Evolutionary conservation across 2,888 invertebrate genomes (phyloP).

Genomic region (Melanchra persicariae): DNA sequence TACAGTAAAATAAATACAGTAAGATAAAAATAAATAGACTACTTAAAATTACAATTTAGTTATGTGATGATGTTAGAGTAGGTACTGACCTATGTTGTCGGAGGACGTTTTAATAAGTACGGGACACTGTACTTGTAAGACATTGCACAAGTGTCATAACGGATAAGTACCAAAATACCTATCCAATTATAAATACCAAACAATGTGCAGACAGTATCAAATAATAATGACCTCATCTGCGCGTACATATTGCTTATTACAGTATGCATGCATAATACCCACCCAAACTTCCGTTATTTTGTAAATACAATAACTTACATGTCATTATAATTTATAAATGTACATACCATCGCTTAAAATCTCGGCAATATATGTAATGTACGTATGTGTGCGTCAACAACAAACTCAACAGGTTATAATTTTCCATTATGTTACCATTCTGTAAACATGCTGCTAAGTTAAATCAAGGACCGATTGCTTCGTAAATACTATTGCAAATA

Average conservation of each 20-base stretch:
- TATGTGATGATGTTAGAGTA: too few species aligned
- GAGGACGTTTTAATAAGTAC: too few species aligned
- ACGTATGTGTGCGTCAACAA: conserved; percentile 1
- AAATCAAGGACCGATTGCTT: conserved; percentile 27
- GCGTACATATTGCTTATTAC: not conserved
- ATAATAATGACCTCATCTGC: conserved; percentile 5
- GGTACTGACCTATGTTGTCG: too few species aligned
- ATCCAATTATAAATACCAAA: conserved; percentile 27
- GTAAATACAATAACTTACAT: not conserved
- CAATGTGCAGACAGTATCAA: conserved; percentile 8
- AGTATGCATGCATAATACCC: not conserved
- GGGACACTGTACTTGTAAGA: too few species aligned
- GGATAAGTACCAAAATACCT: not conserved
- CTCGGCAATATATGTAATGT: too few species aligned
- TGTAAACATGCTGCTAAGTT: conserved; percentile 22
- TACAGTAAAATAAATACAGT: too few species aligned
- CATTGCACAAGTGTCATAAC: too few species aligned
- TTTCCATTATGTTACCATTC: conserved; percentile 29
- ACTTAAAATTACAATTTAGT: too few species aligned
- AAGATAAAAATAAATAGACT: too few species aligned
- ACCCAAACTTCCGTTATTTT: not conserved
- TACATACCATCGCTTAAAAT: not conserved
- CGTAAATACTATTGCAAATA: conserved; percentile 37
- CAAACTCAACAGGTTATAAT: conserved; percentile 26
- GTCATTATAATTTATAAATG: not conserved